Base-by-base conservation (phyloP, 2,113 vertebrate genomes). In the Chlamydotis undulata region DNA sequence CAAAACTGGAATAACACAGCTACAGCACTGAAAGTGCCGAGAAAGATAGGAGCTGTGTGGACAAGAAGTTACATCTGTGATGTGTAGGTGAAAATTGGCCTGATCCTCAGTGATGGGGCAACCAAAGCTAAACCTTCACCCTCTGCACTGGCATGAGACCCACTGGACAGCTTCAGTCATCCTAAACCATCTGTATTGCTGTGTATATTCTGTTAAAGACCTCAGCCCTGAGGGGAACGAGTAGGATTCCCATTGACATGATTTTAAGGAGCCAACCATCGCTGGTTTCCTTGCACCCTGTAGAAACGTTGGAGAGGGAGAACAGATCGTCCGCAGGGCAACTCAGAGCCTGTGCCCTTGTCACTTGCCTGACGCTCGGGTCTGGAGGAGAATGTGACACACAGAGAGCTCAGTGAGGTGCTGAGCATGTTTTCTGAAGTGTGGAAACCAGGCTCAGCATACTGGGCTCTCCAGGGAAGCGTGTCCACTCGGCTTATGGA, bases 1-100 rank as follows among this genome's bases (percentile, higher is more conserved):
- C 79, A 80, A 93, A 89, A 86, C 75, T 83, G 68, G 68, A 93
- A 85, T 65, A 92, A 84, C 84, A 83, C 37, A 86, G 83, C 67
- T 83, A 65, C 29, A 49, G 83, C 1, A 8, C 55, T 91, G 41
- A 19, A 88, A 90, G 68, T 50, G 93, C 83, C 76, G 81, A 77
- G 96, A 86, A 52, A 81, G 90, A 71, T 45, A 74, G 2, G 68
- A 92, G 69, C 69, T 86, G 64, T 77, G 68, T 43, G 64, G 83
- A 88, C 79, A 90, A 92, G 75, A 80, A 83, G 59, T 88, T 80
- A 69, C 7, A 47, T 61, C 67, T 90, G 68, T 80, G 85, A 92
- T 0, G 10, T 18, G 59, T 57, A 89, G 71, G 83, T 89, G 86
- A 77, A 94, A 92, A 70, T 22, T 29, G 41, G 23, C 33, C 56